Percentiles rank a stretch among this genome's conserved stretches.
phyloP scores from a whole-genome alignment of 2,888 invertebrate genomes.

The Ctena decussata region DNA sequence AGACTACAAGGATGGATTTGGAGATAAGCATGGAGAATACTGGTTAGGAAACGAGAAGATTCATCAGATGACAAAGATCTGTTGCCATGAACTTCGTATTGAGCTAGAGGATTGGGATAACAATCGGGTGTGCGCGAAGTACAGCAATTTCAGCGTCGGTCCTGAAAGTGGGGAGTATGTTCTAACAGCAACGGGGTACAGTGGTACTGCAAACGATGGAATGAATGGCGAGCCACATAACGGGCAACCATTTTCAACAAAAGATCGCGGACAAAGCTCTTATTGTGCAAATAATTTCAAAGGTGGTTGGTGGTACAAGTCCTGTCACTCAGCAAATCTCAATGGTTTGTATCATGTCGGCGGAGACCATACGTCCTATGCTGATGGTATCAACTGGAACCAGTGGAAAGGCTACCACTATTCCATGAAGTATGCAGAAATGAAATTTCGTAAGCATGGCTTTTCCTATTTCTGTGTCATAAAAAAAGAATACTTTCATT shows the following conservation, averaged over 20 bases:
- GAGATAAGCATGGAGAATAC: slow-evolving; percentile 36
- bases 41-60: slow-evolving; percentile 46
- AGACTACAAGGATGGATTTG: slow-evolving; percentile 50
- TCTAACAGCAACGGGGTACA: slow-evolving; percentile 4
- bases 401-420: background rate
- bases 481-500: no score
- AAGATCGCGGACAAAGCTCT: background rate
- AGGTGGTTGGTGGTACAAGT: background rate
- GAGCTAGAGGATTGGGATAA: slow-evolving; percentile 46
- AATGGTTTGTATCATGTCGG: background rate
- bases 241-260: background rate
- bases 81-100: slow-evolving; percentile 29
- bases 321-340: background rate
- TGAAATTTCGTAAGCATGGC: no score
- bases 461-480: no score
- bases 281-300: background rate
- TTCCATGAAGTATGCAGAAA: background rate
- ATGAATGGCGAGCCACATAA: background rate
- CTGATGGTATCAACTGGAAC: background rate
- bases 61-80: slow-evolving; percentile 8
- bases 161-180: slow-evolving; percentile 5
- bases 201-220: slow-evolving; percentile 18
- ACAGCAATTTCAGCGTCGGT: slow-evolving; percentile 28
- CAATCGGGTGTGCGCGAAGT: slow-evolving; percentile 22
- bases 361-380: background rate